phyloP scores from a whole-genome alignment of 2,113 vertebrate genomes.

The Pelodiscus sinensis region DNA sequence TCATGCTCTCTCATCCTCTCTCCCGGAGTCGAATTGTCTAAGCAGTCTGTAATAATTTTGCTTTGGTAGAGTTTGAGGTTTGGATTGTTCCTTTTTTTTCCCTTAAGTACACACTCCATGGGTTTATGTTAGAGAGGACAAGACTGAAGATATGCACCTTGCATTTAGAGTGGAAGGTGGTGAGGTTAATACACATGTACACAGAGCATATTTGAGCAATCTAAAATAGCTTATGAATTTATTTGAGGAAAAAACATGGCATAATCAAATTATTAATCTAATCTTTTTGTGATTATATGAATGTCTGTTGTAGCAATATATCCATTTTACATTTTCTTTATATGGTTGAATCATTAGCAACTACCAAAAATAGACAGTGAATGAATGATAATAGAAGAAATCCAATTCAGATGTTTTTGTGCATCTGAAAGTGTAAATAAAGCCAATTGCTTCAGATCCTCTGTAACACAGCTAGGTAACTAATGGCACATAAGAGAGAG shows the following conservation, averaged over 20 bases:
- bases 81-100: background rate
- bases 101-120: background rate
- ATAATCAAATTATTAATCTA: background rate
- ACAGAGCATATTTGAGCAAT: background rate
- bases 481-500: background rate
- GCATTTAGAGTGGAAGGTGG: background rate
- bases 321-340: background rate
- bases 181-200: background rate
- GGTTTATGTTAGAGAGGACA: background rate
- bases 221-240: background rate
- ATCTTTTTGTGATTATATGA: background rate
- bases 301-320: background rate
- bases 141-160: background rate
- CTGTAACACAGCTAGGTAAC: background rate
- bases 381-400: background rate
- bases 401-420: background rate
- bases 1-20: background rate
- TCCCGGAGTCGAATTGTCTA: background rate
- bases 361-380: background rate
- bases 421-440: background rate
- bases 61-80: background rate
- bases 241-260: background rate
- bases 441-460: background rate
- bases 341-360: background rate
- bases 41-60: background rate